phyloP scores from a whole-genome alignment of 2,113 vertebrate species.

The Columbina picui region DNA sequence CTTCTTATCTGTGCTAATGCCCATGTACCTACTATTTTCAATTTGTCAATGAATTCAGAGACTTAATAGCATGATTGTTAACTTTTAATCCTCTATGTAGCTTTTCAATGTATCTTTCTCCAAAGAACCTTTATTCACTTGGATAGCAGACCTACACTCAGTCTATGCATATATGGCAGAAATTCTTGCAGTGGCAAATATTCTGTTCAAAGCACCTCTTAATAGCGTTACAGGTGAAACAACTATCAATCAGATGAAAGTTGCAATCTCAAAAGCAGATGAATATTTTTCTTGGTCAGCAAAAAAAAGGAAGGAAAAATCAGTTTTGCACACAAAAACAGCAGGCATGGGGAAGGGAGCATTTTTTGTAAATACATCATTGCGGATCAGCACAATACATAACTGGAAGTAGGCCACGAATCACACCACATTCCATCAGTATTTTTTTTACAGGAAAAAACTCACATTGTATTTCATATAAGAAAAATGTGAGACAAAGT shows the following conservation, averaged over 20 bases:
- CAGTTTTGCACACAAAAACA: not conserved
- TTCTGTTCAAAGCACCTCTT: not conserved
- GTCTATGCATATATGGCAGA: not conserved
- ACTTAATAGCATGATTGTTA: not conserved
- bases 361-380: not conserved
- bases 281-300: not conserved
- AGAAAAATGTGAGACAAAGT: not conserved
- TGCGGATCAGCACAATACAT: not conserved
- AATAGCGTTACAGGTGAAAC: not conserved
- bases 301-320: not conserved
- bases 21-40: not conserved
- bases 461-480: not conserved
- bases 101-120: not conserved
- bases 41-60: not conserved
- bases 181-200: not conserved
- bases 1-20: not conserved
- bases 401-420: not conserved
- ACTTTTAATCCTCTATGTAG: conserved; percentile 2
- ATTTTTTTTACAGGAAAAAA: not conserved
- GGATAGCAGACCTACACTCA: not conserved
- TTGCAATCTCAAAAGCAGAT: not conserved
- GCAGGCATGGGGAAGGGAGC: not conserved
- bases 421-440: not conserved
- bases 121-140: not conserved
- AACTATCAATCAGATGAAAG: not conserved